A percentile compares a stretch with the other conserved stretches of the same genome.
Evolutionary conservation across 2,888 invertebrate genomes (phyloP).

Genomic region (Villa cingulata): DNA sequence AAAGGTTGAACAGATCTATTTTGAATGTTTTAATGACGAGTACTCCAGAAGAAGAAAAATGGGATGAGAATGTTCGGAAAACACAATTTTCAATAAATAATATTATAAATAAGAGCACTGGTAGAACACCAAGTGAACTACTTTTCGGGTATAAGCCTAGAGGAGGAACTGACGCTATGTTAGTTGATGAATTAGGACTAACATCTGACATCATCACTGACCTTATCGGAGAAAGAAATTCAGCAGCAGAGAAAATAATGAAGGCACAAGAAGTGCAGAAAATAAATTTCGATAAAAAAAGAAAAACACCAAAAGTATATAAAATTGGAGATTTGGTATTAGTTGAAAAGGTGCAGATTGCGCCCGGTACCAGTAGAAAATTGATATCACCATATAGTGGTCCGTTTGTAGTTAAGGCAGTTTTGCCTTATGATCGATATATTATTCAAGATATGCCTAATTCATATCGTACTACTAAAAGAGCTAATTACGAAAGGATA

Average conservation of each 20-base stretch:
- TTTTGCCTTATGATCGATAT: not conserved
- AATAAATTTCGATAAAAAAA: constrained; percentile 4
- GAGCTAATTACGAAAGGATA: not conserved
- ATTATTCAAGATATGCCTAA: not conserved
- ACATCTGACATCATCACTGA: not conserved
- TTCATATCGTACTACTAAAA: not conserved
- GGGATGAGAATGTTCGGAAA: not conserved
- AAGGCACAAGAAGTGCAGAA: not conserved
- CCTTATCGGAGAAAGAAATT: not conserved
- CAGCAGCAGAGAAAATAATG: not conserved
- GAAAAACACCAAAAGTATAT: constrained; percentile 7
- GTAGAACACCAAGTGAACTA: not conserved
- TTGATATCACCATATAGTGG: constrained; percentile 18
- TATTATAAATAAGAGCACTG: not conserved
- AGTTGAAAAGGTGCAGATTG: constrained; percentile 16
- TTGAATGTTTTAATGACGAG: not conserved
- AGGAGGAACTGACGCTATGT: not conserved
- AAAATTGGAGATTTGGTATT: constrained; percentile 16
- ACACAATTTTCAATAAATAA: not conserved
- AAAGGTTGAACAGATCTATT: constrained; percentile 1
- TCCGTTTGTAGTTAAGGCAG: constrained; percentile 16
- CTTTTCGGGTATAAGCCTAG: not conserved
- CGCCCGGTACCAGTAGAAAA: constrained; percentile 16
- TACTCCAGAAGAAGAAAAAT: not conserved
- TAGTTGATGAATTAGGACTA: not conserved